Base-by-base conservation (phyloP, 1,140 invertebrate genomes). In the Magallana ariakensis region DNA sequence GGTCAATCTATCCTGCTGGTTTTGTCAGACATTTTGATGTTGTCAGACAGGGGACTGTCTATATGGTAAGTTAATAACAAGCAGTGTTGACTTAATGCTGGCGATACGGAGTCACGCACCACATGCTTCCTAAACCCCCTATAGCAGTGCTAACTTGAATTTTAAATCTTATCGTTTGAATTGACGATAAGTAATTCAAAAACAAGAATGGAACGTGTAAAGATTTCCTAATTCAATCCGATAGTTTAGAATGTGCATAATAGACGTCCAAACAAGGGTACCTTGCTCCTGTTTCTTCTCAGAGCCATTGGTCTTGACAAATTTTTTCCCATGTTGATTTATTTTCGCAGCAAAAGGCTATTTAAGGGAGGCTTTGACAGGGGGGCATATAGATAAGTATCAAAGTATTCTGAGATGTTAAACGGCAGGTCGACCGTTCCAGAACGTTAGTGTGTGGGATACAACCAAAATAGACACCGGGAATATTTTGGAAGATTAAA, bases 191-290 rank as follows among this genome's bases (percentile, higher is more conserved):
- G 80, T 86, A 81, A 56, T 86, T 58, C 54, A 82, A 56, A 80
- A 86, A 82, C 81, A 46, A 86, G 56, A 86, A 86, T 81, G 53
- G 85, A 86, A 86, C 81, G 85, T 86, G 85, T 86, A 81, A 86
- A 86, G 80, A 86, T 80, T 86, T 82, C 75, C 70, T 75, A 75
- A 75, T 75, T 75, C 66, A 75, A 75, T 75, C 66, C 66, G 66
- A 75, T 75, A 75, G 66, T 75, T 75, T 75, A 75, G 22, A 75
- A 26, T 33, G 19, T 22, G 22, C 22, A 75, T 26, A 75, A 75
- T 26, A 75, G 66, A 75, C 22, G 66, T 13, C 66, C 22, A 33
- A 26, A 75, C 66, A 75, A 75, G 66, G 66, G 66, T 75, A 75
- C 66, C 66, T 10, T 26, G 66, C 66, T 75, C 66, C 66, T 19